Conservation (phyloP, 2,888 invertebrate genomes). For the Diarsia dahlii region DNA sequence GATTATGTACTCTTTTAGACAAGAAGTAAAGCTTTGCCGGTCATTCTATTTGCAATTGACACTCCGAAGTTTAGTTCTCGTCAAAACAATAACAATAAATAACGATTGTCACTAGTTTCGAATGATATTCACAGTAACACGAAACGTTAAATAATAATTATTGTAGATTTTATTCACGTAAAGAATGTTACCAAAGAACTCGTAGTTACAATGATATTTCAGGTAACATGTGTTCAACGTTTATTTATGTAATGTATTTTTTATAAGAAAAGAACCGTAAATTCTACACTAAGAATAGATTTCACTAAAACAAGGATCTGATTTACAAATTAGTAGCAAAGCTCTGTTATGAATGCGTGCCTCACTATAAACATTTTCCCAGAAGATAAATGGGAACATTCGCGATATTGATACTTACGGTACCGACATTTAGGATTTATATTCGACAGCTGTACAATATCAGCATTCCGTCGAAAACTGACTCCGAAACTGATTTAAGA, state of each 20-base stretch:
- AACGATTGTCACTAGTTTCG: neutral
- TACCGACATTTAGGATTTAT: constrained; percentile 42
- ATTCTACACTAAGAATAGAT: constrained; percentile 22
- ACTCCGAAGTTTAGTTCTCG: constrained; percentile 9
- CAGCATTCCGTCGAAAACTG: constrained; percentile 45
- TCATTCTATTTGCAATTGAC: constrained; percentile 29
- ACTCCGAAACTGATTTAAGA: constrained; percentile 37
- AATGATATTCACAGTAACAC: neutral
- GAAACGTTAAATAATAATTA: neutral
- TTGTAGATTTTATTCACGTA: neutral
- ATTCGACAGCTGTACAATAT: constrained; percentile 51
- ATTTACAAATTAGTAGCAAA: constrained; percentile 37
- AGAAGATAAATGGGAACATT: constrained; percentile 49
- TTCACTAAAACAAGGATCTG: constrained; percentile 41
- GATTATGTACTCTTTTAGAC: constrained; percentile 39
- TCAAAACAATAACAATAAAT: constrained; percentile 14
- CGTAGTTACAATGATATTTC: constrained; percentile 4
- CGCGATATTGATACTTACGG: constrained; percentile 52
- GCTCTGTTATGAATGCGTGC: constrained; percentile 36
- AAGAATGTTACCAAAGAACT: constrained; percentile 8
- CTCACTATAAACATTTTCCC: constrained; percentile 40
- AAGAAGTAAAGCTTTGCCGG: constrained; percentile 19
- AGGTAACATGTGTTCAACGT: neutral
- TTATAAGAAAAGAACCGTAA: neutral
- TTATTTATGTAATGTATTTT: constrained; percentile 5